phyloP scores from a whole-genome alignment of 2,888 invertebrate genomes.

The Pachycephus smyrnensis region DNA sequence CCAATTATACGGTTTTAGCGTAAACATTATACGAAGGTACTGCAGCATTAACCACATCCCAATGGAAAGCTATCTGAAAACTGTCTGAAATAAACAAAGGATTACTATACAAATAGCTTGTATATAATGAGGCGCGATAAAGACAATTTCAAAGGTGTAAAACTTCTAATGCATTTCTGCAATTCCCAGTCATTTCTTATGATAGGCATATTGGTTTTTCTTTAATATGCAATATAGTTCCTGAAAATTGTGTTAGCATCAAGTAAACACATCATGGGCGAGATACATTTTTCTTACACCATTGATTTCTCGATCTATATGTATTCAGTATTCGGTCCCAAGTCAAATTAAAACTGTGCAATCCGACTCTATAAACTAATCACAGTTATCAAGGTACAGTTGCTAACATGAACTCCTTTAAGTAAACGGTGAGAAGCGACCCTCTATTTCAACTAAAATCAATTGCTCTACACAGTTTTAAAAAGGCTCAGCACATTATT shows the following conservation, averaged over 20 bases:
- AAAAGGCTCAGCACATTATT: not conserved
- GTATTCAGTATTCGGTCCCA: not conserved
- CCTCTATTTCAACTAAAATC: not conserved
- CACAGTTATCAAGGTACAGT: not conserved
- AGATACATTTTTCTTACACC: conserved; percentile 56
- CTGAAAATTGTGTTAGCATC: conserved; percentile 20
- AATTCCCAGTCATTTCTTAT: conserved; percentile 13
- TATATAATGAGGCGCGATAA: not conserved
- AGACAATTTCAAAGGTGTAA: conserved; percentile 57
- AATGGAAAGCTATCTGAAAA: conserved; percentile 67
- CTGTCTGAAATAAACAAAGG: conserved; percentile 66
- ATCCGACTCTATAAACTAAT: not conserved
- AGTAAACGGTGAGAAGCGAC: not conserved
- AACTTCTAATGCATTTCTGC: conserved; percentile 42
- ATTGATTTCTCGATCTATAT: conserved; percentile 49
- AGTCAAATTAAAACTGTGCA: conserved; percentile 3
- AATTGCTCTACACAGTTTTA: not conserved
- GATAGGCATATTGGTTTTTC: conserved; percentile 20
- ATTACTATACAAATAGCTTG: conserved; percentile 53
- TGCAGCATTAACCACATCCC: conserved; percentile 63
- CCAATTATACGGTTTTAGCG: conserved; percentile 47
- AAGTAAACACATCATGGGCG: conserved; percentile 24
- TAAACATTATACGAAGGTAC: conserved; percentile 56
- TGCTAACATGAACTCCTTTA: not conserved
- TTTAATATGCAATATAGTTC: conserved; percentile 9